Percentiles rank a stretch among this genome's conserved stretches.
Evolutionary conservation across 2,113 vertebrate species (phyloP).

Genomic region (Dasyornis broadbenti): DNA sequence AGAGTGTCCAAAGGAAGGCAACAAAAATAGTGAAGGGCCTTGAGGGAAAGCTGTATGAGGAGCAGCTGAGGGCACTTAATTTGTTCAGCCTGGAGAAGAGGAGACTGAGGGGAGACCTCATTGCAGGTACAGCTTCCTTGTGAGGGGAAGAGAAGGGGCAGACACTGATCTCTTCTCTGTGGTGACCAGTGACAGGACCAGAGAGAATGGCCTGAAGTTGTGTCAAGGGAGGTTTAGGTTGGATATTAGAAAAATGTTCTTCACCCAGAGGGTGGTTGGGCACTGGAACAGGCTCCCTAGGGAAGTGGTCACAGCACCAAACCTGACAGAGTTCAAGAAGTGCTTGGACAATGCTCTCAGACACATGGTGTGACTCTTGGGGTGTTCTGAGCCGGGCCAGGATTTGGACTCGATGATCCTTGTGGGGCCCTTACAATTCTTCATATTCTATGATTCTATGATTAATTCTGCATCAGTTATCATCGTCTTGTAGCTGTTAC

Average conservation of each 20-base stretch:
- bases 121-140: fast-evolving
- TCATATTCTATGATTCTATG: not conserved
- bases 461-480: not conserved
- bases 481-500: not conserved
- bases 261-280: not conserved
- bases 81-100: not conserved
- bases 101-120: not conserved
- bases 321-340: not conserved
- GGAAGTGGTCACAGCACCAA: not conserved
- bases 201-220: not conserved
- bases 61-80: not conserved
- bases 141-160: not conserved
- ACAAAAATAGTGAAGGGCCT: not conserved
- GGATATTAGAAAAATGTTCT: not conserved
- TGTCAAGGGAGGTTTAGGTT: not conserved
- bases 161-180: not conserved
- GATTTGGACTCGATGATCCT: not conserved
- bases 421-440: not conserved
- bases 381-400: not conserved
- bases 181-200: fast-evolving
- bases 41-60: not conserved
- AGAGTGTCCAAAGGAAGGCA: not conserved
- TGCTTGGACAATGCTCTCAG: not conserved
- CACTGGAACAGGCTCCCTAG: not conserved
- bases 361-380: not conserved